Base-by-base conservation (phyloP, 2,113 vertebrate species). In the Pluvianellus socialis region DNA sequence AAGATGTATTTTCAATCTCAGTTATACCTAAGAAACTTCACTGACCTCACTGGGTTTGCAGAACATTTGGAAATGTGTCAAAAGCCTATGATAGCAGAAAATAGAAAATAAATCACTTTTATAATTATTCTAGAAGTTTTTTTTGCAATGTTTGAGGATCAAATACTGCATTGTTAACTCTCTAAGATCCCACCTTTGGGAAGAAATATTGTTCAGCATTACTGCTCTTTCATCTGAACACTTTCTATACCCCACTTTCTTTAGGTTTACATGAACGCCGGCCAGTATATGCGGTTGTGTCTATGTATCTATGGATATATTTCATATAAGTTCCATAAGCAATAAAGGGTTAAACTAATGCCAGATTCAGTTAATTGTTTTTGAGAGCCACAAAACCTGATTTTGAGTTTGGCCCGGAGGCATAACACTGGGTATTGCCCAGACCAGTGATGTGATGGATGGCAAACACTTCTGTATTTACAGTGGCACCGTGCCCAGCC, bases 391-490 rank as follows among this genome's bases (percentile, higher is more conserved):
- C 67, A 86, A 91, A 94, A 92, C 76, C 86, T 58, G 81, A 68
- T 93, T 92, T 90, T 63, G 70, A 77, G 32, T 56, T 84, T 86
- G 79, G 62, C 67, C 87, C 83, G 65, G 24, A 93, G 89, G 76
- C 42, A 72, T 59, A n/a, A 68, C 63, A 81, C 67, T 38, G 90
- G 15, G 87, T 86, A 95, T 71, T 90, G 82, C 95, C 75, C 72
- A 91, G 91, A 79, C 50, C 92, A 90, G 53, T 19, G 71, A 47
- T 86, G 28, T 84, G 92, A 90, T 79, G 87, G 61, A 96, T 88
- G 85, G 63, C 86, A 96, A 97, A 97, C 65, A 79, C 73, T 97
- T 93, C 62, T 88, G 26, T 63, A 87, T 96, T 81, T 96, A 61
- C 42, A 50, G 24, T 97, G 91, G 88, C 92, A 61, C 42, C 6